Evolutionary conservation across 2,113 vertebrate genomes (phyloP).

Genomic region (Pandion haliaetus): DNA sequence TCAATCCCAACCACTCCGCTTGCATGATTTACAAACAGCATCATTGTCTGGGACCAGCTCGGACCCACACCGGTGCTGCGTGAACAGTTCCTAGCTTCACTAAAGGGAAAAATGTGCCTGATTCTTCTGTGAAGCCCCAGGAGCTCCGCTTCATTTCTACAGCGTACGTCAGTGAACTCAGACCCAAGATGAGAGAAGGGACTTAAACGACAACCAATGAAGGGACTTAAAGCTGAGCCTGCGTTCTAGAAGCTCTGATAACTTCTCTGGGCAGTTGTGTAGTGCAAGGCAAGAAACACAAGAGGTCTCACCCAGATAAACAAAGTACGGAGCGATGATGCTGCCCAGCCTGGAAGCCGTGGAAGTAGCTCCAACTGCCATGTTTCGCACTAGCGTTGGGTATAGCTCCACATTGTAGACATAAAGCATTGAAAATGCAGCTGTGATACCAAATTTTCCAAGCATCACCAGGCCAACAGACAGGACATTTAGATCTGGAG

Average conservation of each 20-base stretch:
- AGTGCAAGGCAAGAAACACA: neutral
- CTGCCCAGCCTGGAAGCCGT: conserved; percentile 85
- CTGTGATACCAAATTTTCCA: conserved; percentile 87
- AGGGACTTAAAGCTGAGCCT: neutral
- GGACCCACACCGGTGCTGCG: neutral
- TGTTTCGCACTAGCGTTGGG: conserved; percentile 86
- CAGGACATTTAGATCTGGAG: conserved; percentile 69
- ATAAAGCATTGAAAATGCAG: conserved; percentile 86
- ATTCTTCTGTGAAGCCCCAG: neutral
- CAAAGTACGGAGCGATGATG: conserved; percentile 86
- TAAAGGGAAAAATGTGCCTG: neutral
- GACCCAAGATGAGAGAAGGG: neutral
- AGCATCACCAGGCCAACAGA: conserved; percentile 83
- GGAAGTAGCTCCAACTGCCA: conserved; percentile 85
- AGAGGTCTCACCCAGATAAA: conserved; percentile 82
- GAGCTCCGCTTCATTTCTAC: neutral
- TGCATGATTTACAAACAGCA: neutral
- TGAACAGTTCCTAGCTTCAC: neutral
- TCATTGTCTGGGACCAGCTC: neutral
- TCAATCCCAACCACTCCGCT: neutral
- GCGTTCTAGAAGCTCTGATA: neutral
- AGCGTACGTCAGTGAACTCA: neutral
- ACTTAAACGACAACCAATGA: neutral
- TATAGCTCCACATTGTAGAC: conserved; percentile 85
- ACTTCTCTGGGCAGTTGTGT: neutral